phyloP scores from a whole-genome alignment of 2,113 vertebrate genomes.

The Gymnogyps californianus region DNA sequence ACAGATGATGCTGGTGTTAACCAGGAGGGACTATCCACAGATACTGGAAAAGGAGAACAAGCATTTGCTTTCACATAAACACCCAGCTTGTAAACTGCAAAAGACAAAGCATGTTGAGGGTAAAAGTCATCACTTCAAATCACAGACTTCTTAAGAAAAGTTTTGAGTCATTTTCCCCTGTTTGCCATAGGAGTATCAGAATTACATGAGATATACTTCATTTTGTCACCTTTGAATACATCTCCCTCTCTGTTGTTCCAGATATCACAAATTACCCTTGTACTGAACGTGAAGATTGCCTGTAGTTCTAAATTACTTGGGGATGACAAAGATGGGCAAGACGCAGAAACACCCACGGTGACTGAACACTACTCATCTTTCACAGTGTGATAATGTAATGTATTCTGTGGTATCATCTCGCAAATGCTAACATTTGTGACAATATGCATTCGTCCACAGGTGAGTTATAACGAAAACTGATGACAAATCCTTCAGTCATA shows the following conservation, averaged over 20 bases:
- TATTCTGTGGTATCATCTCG: background rate
- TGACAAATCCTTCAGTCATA: slow-evolving; percentile 15
- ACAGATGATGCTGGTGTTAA: background rate
- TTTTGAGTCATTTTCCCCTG: background rate
- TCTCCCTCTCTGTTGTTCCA: background rate
- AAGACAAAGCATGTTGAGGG: background rate
- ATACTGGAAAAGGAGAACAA: background rate
- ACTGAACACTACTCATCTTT: background rate
- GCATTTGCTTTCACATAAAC: background rate
- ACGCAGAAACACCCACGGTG: background rate
- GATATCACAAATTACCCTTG: background rate
- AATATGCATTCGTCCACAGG: background rate
- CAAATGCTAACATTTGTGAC: background rate
- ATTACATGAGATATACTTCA: background rate
- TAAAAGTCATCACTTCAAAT: background rate
- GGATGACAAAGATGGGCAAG: background rate
- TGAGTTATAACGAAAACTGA: background rate
- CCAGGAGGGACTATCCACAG: background rate
- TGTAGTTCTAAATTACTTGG: background rate
- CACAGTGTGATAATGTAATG: background rate
- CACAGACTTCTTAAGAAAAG: background rate
- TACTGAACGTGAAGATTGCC: background rate
- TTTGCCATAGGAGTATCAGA: background rate
- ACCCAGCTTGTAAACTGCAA: background rate
- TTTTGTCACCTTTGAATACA: background rate